phyloP scores from a whole-genome alignment of 2,113 vertebrate genomes.

The Macrotis lagotis region DNA sequence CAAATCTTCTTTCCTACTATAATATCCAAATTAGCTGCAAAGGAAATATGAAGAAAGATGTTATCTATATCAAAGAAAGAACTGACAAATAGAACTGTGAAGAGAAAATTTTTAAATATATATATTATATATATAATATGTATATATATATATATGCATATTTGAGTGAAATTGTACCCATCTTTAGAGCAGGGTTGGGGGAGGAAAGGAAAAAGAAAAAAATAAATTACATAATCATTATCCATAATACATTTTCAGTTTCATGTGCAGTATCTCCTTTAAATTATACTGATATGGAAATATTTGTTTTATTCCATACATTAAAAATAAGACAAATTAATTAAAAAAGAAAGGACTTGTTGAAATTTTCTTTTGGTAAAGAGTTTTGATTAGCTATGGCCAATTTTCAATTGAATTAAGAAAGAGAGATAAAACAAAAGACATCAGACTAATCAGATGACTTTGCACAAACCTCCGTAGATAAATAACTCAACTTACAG shows the following conservation, averaged over 20 bases:
- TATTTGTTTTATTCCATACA: neutral
- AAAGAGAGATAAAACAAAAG: conserved; percentile 37
- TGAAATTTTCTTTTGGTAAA: neutral
- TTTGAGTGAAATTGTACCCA: neutral
- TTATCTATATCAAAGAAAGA: neutral
- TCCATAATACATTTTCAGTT: neutral
- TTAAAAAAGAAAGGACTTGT: neutral
- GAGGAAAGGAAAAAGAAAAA: neutral
- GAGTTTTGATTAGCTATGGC: conserved; percentile 22
- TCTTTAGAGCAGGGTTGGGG: neutral
- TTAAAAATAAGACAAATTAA: neutral
- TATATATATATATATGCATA: neutral
- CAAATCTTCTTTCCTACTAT: too few species aligned
- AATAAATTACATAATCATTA: neutral
- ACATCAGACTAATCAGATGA: neutral
- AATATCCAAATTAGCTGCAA: too few species aligned
- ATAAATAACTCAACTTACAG: neutral
- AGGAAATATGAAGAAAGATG: neutral
- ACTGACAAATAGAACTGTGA: neutral
- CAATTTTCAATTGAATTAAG: conserved; percentile 23
- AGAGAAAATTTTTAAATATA: neutral
- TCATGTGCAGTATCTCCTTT: too few species aligned
- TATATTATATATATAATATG: too few species aligned
- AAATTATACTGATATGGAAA: neutral
- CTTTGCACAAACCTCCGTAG: neutral